Evolutionary conservation across 2,797 vertebrate genomes (phyloP).

Genomic region (Mycteria americana): DNA sequence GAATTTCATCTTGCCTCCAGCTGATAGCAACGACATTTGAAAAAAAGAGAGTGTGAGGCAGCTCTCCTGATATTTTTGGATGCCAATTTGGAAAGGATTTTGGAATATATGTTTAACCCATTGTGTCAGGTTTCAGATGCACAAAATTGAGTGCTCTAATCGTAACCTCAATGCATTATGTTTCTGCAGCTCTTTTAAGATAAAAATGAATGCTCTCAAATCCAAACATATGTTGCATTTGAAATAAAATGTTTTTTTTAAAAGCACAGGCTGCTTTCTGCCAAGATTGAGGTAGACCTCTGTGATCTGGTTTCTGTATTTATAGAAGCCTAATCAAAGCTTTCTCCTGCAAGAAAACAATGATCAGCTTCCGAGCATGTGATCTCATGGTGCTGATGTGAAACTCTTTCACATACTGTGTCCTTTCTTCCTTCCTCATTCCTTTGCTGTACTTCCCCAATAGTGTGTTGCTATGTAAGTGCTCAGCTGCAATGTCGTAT

Average conservation of each 20-base stretch:
- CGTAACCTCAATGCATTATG: neutral
- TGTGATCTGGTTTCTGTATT: conserved; percentile 44
- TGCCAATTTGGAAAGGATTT: neutral
- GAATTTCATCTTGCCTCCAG: conserved; percentile 2
- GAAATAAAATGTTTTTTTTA: neutral
- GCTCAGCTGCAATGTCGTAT: neutral
- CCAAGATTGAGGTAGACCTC: conserved; percentile 46
- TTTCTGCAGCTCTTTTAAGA: conserved; percentile 14
- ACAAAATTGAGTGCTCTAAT: neutral
- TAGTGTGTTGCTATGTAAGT: neutral
- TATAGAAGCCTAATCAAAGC: conserved; percentile 41
- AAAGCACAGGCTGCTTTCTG: conserved; percentile 15
- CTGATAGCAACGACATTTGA: neutral
- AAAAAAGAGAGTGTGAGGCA: neutral
- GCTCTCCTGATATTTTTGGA: conserved; percentile 35
- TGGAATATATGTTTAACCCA: conserved; percentile 9
- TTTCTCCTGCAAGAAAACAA: conserved; percentile 46
- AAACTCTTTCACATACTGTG: neutral
- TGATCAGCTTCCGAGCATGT: conserved; percentile 47
- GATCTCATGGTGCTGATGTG: conserved; percentile 48
- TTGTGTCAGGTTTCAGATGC: neutral
- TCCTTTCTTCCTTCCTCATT: neutral
- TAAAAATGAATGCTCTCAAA: neutral
- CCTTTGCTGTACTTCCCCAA: neutral
- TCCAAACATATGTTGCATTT: neutral